Evolutionary conservation across 1,140 invertebrate genomes (phyloP), one percentile per base, ranked within the genome.

Genomic region (Capitella teleta): DNA sequence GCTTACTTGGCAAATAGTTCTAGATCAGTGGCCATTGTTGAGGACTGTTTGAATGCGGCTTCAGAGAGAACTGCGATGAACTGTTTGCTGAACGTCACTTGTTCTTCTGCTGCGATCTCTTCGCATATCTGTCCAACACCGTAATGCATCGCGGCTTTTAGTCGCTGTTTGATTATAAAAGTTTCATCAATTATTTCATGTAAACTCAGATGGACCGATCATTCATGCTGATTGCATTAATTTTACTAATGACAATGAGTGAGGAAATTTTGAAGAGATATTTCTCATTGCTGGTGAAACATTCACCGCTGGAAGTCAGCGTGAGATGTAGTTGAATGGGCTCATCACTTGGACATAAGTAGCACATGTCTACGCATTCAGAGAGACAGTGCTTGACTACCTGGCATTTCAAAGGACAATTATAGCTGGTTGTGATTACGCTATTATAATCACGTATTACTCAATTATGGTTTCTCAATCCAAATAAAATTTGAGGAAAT

Each of bases 1-100:
- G n/a, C 40, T 41, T 58, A 63, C 61, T 58, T 63, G 3, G 61
- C 61, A 59, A 64, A 64, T 6, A 52, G 34, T 49, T 63, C 61
- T 2, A 63, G 47, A 53, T 64, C 61, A 12, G 34, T 23, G 1
- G 55, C 54, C 41, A 55, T 56, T 5, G 30, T 37, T 43, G 57
- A 48, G 37, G 43, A 45, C 37, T 60, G 54, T 50, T 51, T 56
- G 47, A 51, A 59, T 5, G 56, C 49, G 12, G 51, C 41, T 40
- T 64, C 59, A 23, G 58, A 48, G 28, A 64, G 37, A 3, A 54
- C 46, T 4, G 59, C 60, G 25, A 63, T 47, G 18, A 60, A 52
- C 34, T 56, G 52, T 51, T 54, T 54, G 36, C 50, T 56, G n/a
- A 57, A 43, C 16, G 43, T 48, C 2, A 57, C 49, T 25, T 57